A percentile compares a stretch with the other conserved stretches of the same genome.
phyloP scores from a whole-genome alignment of 92 coral and sea anemone genomes.

The Porites lobata region DNA sequence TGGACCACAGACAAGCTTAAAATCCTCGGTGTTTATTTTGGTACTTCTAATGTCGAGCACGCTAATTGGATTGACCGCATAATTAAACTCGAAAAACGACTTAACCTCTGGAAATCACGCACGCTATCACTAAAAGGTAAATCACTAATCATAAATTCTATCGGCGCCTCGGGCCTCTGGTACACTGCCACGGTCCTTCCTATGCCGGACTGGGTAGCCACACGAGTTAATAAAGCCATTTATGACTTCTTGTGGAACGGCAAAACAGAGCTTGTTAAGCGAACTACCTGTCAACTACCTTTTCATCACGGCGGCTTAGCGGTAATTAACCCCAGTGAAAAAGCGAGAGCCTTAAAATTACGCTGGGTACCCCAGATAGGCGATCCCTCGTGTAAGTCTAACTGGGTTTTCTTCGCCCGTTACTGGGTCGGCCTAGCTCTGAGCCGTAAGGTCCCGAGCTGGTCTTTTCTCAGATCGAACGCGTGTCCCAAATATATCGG shows the following conservation, averaged over 20 bases:
- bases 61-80: conserved; percentile 42
- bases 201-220: conserved; percentile 4
- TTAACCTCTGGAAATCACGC: conserved; percentile 23
- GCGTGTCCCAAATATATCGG: background rate
- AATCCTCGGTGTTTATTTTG: background rate
- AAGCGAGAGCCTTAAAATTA: background rate
- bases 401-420: conserved; percentile 49
- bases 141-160: conserved; percentile 40
- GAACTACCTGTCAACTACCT: background rate
- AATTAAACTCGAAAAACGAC: conserved; percentile 9
- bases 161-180: conserved; percentile 42
- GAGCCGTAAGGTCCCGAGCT: background rate
- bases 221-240: background rate
- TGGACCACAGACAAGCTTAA: background rate
- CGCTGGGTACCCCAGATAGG: conserved; percentile 11
- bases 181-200: conserved; percentile 27
- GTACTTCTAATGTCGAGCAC: conserved; percentile 16
- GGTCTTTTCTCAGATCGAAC: conserved; percentile 10
- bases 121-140: conserved; percentile 36
- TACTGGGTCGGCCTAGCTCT: conserved; percentile 36
- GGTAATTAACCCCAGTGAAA: background rate
- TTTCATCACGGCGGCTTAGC: background rate
- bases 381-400: background rate
- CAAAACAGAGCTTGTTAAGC: background rate
- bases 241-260: background rate